phyloP scores from a whole-genome alignment of 2,888 invertebrate genomes.

The Hofmannophila pseudospretella region DNA sequence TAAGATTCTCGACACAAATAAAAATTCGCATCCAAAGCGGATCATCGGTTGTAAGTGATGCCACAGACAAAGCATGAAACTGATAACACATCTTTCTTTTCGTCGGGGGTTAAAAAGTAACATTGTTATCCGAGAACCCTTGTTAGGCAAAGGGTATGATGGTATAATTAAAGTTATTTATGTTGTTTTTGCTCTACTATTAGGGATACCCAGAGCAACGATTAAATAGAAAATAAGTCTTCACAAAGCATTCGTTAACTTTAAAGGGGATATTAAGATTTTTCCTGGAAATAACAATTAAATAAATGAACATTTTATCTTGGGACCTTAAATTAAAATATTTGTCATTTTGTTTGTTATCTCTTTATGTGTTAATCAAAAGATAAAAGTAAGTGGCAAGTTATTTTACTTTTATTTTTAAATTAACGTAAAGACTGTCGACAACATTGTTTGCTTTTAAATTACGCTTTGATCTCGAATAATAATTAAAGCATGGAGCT shows the following conservation, averaged over 20 bases:
- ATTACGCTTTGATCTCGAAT: too few species aligned
- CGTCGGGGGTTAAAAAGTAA: too few species aligned
- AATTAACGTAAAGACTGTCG: too few species aligned
- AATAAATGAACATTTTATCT: slow-evolving; percentile 5
- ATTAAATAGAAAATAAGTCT: slow-evolving; percentile 13
- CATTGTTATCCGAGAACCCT: slow-evolving; percentile 9
- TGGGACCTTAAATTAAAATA: slow-evolving; percentile 8
- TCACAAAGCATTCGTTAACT: slow-evolving; percentile 11
- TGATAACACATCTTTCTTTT: too few species aligned
- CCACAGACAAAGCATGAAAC: too few species aligned
- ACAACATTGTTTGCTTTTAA: too few species aligned
- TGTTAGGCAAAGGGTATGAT: slow-evolving; percentile 8
- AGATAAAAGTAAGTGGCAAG: background rate
- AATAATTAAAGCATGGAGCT: too few species aligned
- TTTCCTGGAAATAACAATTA: background rate
- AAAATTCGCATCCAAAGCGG: too few species aligned
- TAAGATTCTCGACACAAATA: too few species aligned
- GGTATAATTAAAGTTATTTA: slow-evolving; percentile 16
- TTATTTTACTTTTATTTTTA: too few species aligned
- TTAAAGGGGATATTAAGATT: background rate
- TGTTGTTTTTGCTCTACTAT: slow-evolving; percentile 12
- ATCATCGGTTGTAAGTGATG: too few species aligned
- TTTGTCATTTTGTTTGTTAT: slow-evolving; percentile 4
- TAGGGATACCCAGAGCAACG: slow-evolving; percentile 9
- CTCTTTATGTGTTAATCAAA: background rate